A percentile compares a stretch with the other conserved stretches of the same genome.
Conservation (phyloP, 2,888 invertebrate genomes). For the Deilephila porcellus region DNA sequence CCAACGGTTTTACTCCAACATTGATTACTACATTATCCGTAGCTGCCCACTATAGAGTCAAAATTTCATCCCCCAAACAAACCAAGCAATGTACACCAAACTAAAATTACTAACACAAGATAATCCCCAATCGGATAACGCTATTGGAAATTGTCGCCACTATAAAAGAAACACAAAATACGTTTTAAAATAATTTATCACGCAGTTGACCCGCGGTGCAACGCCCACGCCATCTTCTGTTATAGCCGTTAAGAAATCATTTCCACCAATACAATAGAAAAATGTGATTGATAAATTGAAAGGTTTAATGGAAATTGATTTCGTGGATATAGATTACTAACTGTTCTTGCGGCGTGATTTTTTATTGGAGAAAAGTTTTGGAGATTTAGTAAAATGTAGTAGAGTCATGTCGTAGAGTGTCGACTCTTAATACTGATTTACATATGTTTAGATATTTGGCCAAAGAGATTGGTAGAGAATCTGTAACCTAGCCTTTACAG, state of each 20-base stretch:
- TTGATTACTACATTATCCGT: background rate
- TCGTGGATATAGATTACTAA: slow-evolving; percentile 2
- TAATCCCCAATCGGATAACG: slow-evolving; percentile 6
- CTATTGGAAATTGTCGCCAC: slow-evolving; percentile 26
- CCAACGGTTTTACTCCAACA: background rate
- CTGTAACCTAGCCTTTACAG: too few relatives aligned
- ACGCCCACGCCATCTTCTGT: slow-evolving; percentile 1
- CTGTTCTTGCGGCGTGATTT: background rate
- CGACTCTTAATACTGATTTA: too few relatives aligned
- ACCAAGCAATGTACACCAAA: background rate
- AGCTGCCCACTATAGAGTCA: background rate
- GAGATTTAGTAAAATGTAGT: too few relatives aligned
- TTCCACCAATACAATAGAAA: slow-evolving; percentile 14
- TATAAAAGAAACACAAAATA: slow-evolving; percentile 30
- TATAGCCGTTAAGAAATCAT: slow-evolving; percentile 19
- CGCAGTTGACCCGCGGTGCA: slow-evolving; percentile 50
- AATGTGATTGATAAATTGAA: slow-evolving; percentile 25
- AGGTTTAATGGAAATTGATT: slow-evolving; percentile 15
- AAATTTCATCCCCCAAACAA: background rate
- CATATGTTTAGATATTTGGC: too few relatives aligned
- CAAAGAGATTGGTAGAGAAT: too few relatives aligned
- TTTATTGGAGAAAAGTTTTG: background rate
- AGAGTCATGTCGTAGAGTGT: too few relatives aligned
- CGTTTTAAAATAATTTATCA: slow-evolving; percentile 58
- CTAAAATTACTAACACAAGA: background rate